Evolutionary conservation across 2,888 invertebrate genomes (phyloP).

Genomic region (Eilema griseolum): DNA sequence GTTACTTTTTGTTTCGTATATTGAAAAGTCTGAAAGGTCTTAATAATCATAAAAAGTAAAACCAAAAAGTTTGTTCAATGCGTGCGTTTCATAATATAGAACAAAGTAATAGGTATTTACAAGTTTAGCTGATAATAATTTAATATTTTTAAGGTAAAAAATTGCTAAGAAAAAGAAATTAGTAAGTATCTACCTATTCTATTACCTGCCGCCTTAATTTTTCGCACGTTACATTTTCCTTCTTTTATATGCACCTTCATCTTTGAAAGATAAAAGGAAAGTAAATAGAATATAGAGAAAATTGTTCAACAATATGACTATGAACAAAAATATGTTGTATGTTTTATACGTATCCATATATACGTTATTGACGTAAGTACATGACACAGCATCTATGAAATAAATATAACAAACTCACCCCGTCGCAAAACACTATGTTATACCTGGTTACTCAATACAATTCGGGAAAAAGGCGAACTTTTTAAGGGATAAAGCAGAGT

Average conservation of each 20-base stretch:
- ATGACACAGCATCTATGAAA: slow-evolving; percentile 27
- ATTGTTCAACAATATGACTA: neutral
- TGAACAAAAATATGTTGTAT: neutral
- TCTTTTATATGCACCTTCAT: too few relatives aligned
- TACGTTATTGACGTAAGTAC: neutral
- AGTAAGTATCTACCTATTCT: neutral
- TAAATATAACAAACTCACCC: slow-evolving; percentile 23
- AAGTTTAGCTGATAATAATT: neutral
- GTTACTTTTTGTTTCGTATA: slow-evolving; percentile 45
- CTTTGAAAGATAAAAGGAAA: neutral
- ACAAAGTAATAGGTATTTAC: neutral
- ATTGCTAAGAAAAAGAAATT: neutral
- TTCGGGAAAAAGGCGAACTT: slow-evolving; percentile 71
- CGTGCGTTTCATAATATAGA: neutral
- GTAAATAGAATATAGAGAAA: neutral
- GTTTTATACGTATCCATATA: neutral
- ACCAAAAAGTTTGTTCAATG: slow-evolving; percentile 28
- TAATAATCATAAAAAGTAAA: slow-evolving; percentile 36
- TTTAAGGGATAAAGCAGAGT: slow-evolving; percentile 76
- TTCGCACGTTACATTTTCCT: neutral
- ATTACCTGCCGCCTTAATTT: too few relatives aligned
- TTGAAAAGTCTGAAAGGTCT: slow-evolving; percentile 42
- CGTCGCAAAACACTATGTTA: slow-evolving; percentile 39
- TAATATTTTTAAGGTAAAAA: too few relatives aligned
- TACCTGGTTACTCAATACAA: slow-evolving; percentile 52